Base-by-base conservation (phyloP, 2,797 vertebrate species). In the Acestrorhynchus altus region DNA sequence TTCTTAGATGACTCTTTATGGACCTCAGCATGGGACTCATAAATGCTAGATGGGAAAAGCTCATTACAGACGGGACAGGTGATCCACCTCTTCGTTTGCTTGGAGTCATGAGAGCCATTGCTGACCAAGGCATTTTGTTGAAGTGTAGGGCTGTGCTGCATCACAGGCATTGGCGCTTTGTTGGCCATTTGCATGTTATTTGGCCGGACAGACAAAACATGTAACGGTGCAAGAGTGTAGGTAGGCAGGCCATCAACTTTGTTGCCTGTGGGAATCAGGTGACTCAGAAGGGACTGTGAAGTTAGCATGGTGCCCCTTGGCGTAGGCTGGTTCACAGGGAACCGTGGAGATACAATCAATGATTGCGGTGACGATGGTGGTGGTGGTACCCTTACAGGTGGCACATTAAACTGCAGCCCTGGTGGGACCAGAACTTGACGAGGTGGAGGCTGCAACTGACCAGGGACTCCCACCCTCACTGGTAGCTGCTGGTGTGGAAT, bases 1-100 rank as follows among this genome's bases (percentile, higher is more conserved):
- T 87, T 18, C 2, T 83, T 80, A 49, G 95, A 89, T 0, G 95
- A 92, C 22, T 94, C 92, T 74, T 94, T 96, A 85, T 99, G 97
- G 4, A 96, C 93, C 47, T 97, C 95, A 85, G 95, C 95, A 70
- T 99, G 98, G 49, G 98, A 94, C 83, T 98, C 94, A 1, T 97
- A 99, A 44, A 98, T 95, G 0, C 95, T 97, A 7, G 96, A 96
- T 0, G 98, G 98, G 80, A 99, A 98, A 20, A 98, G 96, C 81
- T 99, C 97, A 0, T 96, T 98, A 87, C 98, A 99, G 69, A 98
- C 94, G 0, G 96, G 96, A 76, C 98, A 99, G 0, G 96, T 98
- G 74, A 98, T 96, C 98, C 98, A 99, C 82, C 97, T 98, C 86
- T 98, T 99, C 1, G 97, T 94, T 85, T 95, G 94, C 28, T 85